phyloP scores from a whole-genome alignment of 2,888 invertebrate genomes.

The Saturnia japonica region DNA sequence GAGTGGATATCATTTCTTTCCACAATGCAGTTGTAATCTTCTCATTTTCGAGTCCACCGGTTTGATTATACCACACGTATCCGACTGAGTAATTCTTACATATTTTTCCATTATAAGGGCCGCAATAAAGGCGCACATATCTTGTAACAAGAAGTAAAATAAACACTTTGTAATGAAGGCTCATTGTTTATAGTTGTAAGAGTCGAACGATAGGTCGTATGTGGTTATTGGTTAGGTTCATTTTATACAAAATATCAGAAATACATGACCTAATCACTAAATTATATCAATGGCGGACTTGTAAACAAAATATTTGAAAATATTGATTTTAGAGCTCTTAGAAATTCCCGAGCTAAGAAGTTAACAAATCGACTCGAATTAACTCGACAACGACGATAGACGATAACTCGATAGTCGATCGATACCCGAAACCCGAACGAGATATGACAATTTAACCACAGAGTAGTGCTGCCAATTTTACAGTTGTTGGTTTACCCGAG shows the following conservation, averaged over 20 bases:
- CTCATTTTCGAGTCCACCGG: constrained; percentile 91
- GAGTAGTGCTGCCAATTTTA: not conserved
- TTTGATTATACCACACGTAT: constrained; percentile 90
- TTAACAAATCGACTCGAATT: constrained; percentile 7
- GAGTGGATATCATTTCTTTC: constrained; percentile 91
- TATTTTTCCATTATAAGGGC: constrained; percentile 92
- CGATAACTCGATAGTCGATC: no score
- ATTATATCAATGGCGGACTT: constrained; percentile 73
- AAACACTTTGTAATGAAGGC: constrained; percentile 56
- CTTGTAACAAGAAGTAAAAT: constrained; percentile 66
- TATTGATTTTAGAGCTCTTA: constrained; percentile 68
- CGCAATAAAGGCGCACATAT: constrained; percentile 88
- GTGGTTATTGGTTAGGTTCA: constrained; percentile 58
- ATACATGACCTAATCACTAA: constrained; percentile 51
- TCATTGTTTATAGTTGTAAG: constrained; percentile 62
- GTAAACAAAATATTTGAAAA: constrained; percentile 53
- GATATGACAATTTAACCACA: constrained; percentile 10
- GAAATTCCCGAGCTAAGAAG: constrained; percentile 35
- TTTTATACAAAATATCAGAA: constrained; percentile 53
- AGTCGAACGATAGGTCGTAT: constrained; percentile 56
- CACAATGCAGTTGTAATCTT: constrained; percentile 91
- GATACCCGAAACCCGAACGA: no score
- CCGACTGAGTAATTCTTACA: constrained; percentile 87
- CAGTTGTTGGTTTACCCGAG: no score
- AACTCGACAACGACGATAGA: no score